phyloP scores from a whole-genome alignment of 2,888 invertebrate species.

The Lepidochrysops patricia region DNA sequence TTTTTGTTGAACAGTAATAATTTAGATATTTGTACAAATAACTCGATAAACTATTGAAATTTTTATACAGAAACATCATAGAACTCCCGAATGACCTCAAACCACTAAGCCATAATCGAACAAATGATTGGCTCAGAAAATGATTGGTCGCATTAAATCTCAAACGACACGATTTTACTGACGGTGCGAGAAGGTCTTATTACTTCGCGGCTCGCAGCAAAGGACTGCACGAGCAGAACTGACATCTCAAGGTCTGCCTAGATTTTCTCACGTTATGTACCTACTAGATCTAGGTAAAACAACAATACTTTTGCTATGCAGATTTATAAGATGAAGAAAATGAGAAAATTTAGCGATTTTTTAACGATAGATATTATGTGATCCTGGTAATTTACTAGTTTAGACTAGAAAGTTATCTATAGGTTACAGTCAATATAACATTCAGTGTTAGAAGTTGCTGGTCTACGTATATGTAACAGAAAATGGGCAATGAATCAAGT shows the following conservation, averaged over 20 bases:
- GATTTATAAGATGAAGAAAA: not conserved
- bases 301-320: not conserved
- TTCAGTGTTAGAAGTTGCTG: not conserved
- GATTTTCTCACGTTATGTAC: slow-evolving; percentile 12
- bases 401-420: too few species aligned
- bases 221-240: slow-evolving; percentile 5
- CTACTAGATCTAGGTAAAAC: slow-evolving; percentile 6
- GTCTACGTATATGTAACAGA: not conserved
- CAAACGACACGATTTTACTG: not conserved
- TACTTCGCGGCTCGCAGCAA: not conserved
- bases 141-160: slow-evolving; percentile 2
- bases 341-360: not conserved
- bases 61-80: too few species aligned
- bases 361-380: not conserved
- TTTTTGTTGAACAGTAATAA: too few species aligned
- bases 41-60: too few species aligned
- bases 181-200: slow-evolving; percentile 9
- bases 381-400: too few species aligned
- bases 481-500: not conserved
- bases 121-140: not conserved
- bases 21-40: too few species aligned
- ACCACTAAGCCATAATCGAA: not conserved
- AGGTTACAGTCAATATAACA: not conserved
- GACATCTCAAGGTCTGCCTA: slow-evolving; percentile 10
- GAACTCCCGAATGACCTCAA: not conserved